Conservation (phyloP, 2,113 vertebrate species). For the Tetrao urogallus region DNA sequence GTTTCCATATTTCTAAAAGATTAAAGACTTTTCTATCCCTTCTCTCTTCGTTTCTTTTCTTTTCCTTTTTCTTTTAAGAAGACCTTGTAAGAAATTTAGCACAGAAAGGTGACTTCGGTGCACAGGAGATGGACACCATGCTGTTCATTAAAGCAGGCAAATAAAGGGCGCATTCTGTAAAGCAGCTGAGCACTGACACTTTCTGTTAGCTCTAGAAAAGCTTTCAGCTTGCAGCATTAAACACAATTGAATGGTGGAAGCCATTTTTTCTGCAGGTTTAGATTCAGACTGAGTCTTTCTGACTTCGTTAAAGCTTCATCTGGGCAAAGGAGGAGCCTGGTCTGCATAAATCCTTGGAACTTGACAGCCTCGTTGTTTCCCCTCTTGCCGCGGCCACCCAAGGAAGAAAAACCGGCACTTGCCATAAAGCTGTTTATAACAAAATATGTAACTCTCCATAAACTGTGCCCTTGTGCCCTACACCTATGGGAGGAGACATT, state of each 20-base stretch:
- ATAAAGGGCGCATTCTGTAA: slow-evolving; percentile 21
- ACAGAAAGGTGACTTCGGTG: slow-evolving; percentile 35
- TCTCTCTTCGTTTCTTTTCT: slow-evolving; percentile 8
- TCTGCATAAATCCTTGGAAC: background rate
- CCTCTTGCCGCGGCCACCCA: background rate
- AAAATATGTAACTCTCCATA: background rate
- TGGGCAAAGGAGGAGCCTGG: background rate
- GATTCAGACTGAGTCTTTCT: background rate
- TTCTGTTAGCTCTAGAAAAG: slow-evolving; percentile 1
- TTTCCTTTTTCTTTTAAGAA: slow-evolving; percentile 33
- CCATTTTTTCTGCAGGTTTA: slow-evolving; percentile 18
- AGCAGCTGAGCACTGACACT: background rate
- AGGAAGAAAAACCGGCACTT: background rate
- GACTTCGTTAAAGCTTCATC: background rate
- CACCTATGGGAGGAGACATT: background rate
- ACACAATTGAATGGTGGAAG: background rate
- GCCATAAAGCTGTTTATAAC: background rate
- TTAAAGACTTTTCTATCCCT: slow-evolving; percentile 38
- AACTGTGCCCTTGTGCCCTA: background rate
- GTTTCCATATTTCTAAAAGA: slow-evolving; percentile 37
- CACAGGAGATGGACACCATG: background rate
- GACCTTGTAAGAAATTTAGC: slow-evolving; percentile 9
- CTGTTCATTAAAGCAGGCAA: slow-evolving; percentile 34
- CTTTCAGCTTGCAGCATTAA: background rate
- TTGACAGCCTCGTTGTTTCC: background rate